phyloP scores from a whole-genome alignment of 1,140 invertebrate genomes.

The Brachionus sp. region DNA sequence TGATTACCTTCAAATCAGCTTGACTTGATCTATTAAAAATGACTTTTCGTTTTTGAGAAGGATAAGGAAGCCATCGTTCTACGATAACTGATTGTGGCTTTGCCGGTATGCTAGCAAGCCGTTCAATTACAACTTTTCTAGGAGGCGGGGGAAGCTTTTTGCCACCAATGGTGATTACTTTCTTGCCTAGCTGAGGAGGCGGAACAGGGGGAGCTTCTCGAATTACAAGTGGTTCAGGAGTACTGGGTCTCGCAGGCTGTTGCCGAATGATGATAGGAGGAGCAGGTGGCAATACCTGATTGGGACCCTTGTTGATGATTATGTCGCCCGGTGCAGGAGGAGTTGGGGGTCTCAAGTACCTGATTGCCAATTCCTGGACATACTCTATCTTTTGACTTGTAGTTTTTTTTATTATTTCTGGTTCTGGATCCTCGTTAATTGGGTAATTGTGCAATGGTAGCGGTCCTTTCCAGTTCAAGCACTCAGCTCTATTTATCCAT shows the following conservation, averaged over 20 bases:
- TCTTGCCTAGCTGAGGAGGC: background rate
- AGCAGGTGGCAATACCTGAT: constrained; percentile 26
- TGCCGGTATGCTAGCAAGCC: background rate
- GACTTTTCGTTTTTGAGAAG: constrained; percentile 19
- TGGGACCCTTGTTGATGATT: background rate
- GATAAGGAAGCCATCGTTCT: constrained; percentile 45
- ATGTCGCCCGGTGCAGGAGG: constrained; percentile 39
- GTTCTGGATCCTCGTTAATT: constrained; percentile 21
- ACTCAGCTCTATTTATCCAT: background rate
- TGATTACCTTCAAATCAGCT: background rate
- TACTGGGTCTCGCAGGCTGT: constrained; percentile 8
- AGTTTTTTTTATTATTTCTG: constrained; percentile 28
- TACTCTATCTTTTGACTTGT: background rate
- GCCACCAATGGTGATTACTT: background rate
- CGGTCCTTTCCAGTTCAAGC: background rate
- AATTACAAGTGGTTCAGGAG: constrained; percentile 34
- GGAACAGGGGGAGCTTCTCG: constrained; percentile 29
- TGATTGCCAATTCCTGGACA: constrained; percentile 35
- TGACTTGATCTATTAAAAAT: constrained; percentile 22
- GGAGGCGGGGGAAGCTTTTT: constrained; percentile 29
- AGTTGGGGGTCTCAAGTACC: constrained; percentile 40
- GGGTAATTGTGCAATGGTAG: background rate
- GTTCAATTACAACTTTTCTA: constrained; percentile 40
- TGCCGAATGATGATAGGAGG: constrained; percentile 44
- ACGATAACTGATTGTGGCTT: constrained; percentile 43